Base-by-base conservation (phyloP, 1,140 invertebrate genomes). In the Phymastichus coffea region DNA sequence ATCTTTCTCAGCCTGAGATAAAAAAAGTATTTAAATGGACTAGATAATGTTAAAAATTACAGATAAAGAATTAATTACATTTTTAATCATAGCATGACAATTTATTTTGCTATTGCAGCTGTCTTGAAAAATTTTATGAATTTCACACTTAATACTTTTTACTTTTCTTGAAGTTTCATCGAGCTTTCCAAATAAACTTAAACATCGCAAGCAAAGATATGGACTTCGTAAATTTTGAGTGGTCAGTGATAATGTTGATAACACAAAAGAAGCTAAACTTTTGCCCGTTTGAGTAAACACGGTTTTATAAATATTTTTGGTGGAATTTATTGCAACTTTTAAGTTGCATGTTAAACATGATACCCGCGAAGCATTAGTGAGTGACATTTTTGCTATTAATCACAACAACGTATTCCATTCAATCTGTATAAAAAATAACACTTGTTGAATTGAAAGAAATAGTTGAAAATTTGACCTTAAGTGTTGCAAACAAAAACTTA, bases 121-220 rank as follows among this genome's bases (percentile, higher is more conserved):
- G 7, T 59, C 52, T 12, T 57, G 4, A 48, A 73, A 75, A 44
- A 64, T 56, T 40, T 68, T 70, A 0, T 71, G 59, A 58, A 78
- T 78, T 57, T 76, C 72, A 48, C 57, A 56, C 47, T 66, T 63
- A 46, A 72, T 69, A 35, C 68, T 75, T 35, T 65, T 49, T 15
- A 67, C 71, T 20, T 66, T 76, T 57, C 67, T 70, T 35, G 74
- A 70, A 0, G 75, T 70, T 60, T 76, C 67, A 35, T 77, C 72
- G n/a, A 75, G 66, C 57, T 72, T 67, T 65, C 71, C 63, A 47
- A 77, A 76, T 3, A 76, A 54, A 57, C 66, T 67, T 33, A 72
- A 72, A 55, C 74, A 78, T 64, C 63, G 63, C 4, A 49, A 46
- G 58, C 75, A 78, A 8, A 78, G 44, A 3, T 68, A 70, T 7